These are phyloP conservation scores for Gastrophryne carolinensis DNA, from an alignment of 2,797 vertebrate genomes.

Conservation along the genomic window DNA sequence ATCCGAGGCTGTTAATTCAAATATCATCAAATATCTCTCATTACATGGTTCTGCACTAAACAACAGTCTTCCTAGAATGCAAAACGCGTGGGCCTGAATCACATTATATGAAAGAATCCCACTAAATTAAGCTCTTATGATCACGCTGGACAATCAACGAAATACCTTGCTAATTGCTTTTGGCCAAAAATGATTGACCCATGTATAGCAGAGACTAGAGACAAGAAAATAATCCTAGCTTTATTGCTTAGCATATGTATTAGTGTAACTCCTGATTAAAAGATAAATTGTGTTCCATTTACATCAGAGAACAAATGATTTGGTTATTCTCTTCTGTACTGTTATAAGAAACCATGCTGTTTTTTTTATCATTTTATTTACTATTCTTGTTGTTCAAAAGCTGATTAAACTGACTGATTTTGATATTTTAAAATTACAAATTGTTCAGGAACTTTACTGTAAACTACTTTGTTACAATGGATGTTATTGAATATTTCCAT, in stretches of 20 bases:
- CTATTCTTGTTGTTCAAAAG: too few relatives aligned
- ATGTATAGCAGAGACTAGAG: not conserved
- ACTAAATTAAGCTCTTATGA: not conserved
- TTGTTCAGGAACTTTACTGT: too few relatives aligned
- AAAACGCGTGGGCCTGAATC: not conserved
- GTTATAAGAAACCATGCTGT: too few relatives aligned
- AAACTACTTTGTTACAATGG: too few relatives aligned
- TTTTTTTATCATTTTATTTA: too few relatives aligned
- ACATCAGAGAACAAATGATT: not conserved
- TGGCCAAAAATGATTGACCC: constrained; percentile 8
- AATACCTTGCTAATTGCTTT: constrained; percentile 11
- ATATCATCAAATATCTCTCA: not conserved
- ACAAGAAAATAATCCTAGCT: constrained; percentile 24
- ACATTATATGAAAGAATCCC: not conserved
- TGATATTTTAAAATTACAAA: too few relatives aligned
- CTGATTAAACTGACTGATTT: too few relatives aligned
- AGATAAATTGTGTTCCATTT: not conserved
- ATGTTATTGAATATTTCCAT: too few relatives aligned
- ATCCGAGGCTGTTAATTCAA: not conserved
- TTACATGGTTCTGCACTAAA: not conserved
- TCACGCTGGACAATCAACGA: not conserved
- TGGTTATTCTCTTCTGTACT: not conserved
- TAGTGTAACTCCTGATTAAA: constrained; percentile 30
- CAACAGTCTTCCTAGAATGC: not conserved
- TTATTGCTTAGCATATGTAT: constrained; percentile 21